A percentile compares a stretch with the other conserved stretches of the same genome.
Evolutionary conservation across 64 coral and sea anemone genomes (phyloP).

Genomic region (Montipora capricornis): DNA sequence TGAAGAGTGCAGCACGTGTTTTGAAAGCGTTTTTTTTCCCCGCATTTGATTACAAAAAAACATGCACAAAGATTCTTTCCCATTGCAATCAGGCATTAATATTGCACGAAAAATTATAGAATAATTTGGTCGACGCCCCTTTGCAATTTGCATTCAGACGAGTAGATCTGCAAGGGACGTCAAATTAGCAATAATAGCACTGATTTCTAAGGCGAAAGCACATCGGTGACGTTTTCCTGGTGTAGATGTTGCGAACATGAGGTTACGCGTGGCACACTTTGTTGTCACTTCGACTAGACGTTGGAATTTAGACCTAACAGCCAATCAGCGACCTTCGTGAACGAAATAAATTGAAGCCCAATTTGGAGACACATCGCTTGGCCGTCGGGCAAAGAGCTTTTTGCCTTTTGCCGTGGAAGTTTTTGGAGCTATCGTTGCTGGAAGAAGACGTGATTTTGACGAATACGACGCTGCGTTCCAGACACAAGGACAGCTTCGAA

Average conservation of each 20-base stretch:
- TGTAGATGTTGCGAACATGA: background rate
- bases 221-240: background rate
- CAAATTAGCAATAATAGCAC: background rate
- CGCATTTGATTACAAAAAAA: no score
- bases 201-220: background rate
- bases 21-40: no score
- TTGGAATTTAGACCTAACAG: background rate
- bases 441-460: background rate
- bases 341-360: constrained; percentile 4
- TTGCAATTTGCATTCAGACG: no score
- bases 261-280: background rate
- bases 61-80: no score
- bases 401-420: background rate
- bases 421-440: background rate
- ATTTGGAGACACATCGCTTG: background rate
- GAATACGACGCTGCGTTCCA: background rate
- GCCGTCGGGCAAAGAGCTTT: background rate
- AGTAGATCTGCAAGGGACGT: background rate
- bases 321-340: background rate
- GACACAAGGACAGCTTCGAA: background rate
- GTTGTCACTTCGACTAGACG: background rate
- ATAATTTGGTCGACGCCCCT: no score
- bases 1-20: no score
- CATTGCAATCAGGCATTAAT: no score
- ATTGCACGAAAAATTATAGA: no score